Evolutionary conservation across 1,140 invertebrate species (phyloP), one percentile per base, ranked within the genome.

Genomic region (Temnothorax nylanderi): DNA sequence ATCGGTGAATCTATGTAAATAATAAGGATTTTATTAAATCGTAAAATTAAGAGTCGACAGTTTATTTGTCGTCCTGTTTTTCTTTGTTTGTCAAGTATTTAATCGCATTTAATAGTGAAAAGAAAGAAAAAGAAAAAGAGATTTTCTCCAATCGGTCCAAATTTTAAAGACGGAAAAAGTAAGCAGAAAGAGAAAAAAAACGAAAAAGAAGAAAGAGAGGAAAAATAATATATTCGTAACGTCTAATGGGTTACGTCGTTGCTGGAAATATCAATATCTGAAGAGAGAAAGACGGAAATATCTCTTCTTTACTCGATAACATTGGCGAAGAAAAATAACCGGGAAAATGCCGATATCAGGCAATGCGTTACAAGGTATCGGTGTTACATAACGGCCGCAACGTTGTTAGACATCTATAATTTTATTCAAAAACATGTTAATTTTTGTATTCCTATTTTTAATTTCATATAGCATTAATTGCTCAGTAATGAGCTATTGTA

Each of bases 201-300:
- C 26, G 7, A 41, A 32, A 21, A 32, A 6, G 13, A 58, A 37
- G 2, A 21, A 60, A 37, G 6, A 44, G 5, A 74, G 7, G 1
- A 18, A 26, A 44, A 26, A 47, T 13, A 71, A 44, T 60, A 47
- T 77, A 77, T 77, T 76, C 37, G n/a, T 44, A 44, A 11, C 21
- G 21, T 77, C 41, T 77, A 62, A 80, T 81, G 64, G 62, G 13
- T 80, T 80, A 69, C n/a, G n/a, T 81, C 47, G 47, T 69, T 69
- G 44, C 34, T 81, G 34, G 34, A 80, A 80, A 80, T 51, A 21
- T 49, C 54, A 3, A 80, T 80, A 80, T 49, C 47, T 41, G n/a
- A 37, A 26, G 37, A 60, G 21, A 60, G 41, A n/a, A 32, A 21
- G 62, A 78, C 18, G 26, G 13, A 64, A 44, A 49, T 47, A 54